phyloP scores from a whole-genome alignment of 2,888 invertebrate genomes.

The Gymnoscelis rufifasciata region DNA sequence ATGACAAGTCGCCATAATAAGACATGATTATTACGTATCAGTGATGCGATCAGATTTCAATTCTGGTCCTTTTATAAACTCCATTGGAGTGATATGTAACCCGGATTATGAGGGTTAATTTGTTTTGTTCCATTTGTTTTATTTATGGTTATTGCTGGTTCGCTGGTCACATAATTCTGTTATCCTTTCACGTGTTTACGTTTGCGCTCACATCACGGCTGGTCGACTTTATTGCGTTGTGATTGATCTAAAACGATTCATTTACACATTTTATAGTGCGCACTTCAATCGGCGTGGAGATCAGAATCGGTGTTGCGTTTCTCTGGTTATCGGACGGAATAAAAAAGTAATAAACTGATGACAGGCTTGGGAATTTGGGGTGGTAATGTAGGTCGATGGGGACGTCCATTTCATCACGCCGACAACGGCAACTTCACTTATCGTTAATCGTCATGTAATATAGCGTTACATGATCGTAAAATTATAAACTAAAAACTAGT shows the following conservation, averaged over 20 bases:
- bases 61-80: conserved; percentile 44
- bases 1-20: conserved; percentile 59
- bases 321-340: conserved; percentile 66
- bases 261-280: conserved; percentile 52
- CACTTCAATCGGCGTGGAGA: conserved; percentile 58
- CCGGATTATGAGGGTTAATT: conserved; percentile 25
- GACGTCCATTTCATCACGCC: conserved; percentile 61
- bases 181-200: conserved; percentile 23
- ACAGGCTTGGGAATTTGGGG: conserved; percentile 72
- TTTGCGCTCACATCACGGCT: conserved; percentile 26
- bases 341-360: conserved; percentile 75
- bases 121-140: conserved; percentile 19
- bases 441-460: conserved; percentile 68
- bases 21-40: conserved; percentile 56
- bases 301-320: conserved; percentile 71
- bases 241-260: conserved; percentile 48
- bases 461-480: conserved; percentile 70
- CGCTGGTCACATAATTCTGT: conserved; percentile 16
- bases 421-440: conserved; percentile 67
- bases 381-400: conserved; percentile 63
- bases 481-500: conserved; percentile 53
- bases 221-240: conserved; percentile 35
- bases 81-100: conserved; percentile 25
- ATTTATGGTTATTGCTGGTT: conserved; percentile 14
- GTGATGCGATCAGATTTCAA: conserved; percentile 44